Evolutionary conservation across 2,888 invertebrate species (phyloP).

Genomic region (Papilio demoleus): DNA sequence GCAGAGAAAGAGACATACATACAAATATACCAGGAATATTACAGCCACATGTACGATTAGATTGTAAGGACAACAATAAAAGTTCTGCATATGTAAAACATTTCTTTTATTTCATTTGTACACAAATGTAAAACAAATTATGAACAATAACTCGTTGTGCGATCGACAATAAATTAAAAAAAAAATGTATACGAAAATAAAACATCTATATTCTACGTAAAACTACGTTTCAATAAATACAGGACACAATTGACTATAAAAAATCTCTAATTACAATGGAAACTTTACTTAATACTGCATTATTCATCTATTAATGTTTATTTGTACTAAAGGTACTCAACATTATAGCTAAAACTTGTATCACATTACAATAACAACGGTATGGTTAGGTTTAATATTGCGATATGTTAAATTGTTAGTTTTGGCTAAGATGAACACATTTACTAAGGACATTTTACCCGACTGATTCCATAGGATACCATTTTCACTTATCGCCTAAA

Average conservation of each 20-base stretch:
- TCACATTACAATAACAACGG: conserved; percentile 3
- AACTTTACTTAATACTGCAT: conserved; percentile 56
- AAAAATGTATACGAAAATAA: conserved; percentile 4
- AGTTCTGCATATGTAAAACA: conserved; percentile 3
- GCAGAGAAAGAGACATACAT: conserved; percentile 97
- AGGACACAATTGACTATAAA: conserved; percentile 38
- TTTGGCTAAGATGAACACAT: conserved; percentile 23
- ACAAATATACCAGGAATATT: conserved; percentile 96
- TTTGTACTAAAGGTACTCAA: conserved; percentile 36
- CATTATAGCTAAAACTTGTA: conserved; percentile 14
- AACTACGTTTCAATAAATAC: conserved; percentile 24
- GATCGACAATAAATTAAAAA: conserved; percentile 31
- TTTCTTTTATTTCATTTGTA: conserved; percentile 10
- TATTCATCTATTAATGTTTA: conserved; percentile 28
- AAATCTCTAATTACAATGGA: conserved; percentile 23
- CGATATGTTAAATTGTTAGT: conserved; percentile 25
- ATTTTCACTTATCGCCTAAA: too few species aligned
- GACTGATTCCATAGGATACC: background rate
- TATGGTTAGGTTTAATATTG: background rate
- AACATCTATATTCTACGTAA: conserved; percentile 1
- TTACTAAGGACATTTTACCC: conserved; percentile 12
- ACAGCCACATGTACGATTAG: conserved; percentile 93
- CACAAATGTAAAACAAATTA: conserved; percentile 4
- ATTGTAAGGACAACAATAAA: conserved; percentile 28
- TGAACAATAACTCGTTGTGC: background rate